Evolutionary conservation across 2,113 vertebrate genomes (phyloP).

Genomic region (Bufo bufo): DNA sequence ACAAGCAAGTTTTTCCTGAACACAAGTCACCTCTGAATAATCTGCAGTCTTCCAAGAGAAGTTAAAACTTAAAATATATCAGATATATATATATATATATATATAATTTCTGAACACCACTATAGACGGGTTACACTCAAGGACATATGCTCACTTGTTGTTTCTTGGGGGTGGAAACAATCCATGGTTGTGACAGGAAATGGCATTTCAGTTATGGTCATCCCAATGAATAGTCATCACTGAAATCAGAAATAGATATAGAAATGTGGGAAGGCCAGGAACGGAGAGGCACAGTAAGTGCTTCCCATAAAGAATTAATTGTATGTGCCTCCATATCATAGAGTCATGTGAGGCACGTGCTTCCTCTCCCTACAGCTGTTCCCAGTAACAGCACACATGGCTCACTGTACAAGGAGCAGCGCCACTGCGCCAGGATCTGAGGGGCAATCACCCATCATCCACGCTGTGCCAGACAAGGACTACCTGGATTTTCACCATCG

Average conservation of each 20-base stretch:
- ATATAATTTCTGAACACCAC: too few relatives aligned
- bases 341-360: conserved; percentile 4
- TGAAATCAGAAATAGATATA: neutral
- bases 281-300: neutral
- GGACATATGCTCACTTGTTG: too few relatives aligned
- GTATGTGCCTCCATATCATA: neutral
- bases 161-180: too few relatives aligned
- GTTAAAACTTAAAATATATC: too few relatives aligned
- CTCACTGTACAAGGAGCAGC: conserved; percentile 14
- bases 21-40: neutral
- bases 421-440: too few relatives aligned
- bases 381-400: conserved; percentile 22
- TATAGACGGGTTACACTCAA: too few relatives aligned
- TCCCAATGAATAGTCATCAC: neutral
- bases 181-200: neutral
- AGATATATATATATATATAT: too few relatives aligned
- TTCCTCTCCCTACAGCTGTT: conserved; percentile 42
- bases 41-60: neutral
- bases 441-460: too few relatives aligned
- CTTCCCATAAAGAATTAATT: conserved; percentile 44
- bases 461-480: too few relatives aligned
- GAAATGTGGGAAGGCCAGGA: neutral
- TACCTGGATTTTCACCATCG: neutral
- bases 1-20: conserved; percentile 34
- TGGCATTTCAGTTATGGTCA: neutral